Evolutionary conservation across 2,113 vertebrate genomes (phyloP).

Genomic region (Cinclus cinclus): DNA sequence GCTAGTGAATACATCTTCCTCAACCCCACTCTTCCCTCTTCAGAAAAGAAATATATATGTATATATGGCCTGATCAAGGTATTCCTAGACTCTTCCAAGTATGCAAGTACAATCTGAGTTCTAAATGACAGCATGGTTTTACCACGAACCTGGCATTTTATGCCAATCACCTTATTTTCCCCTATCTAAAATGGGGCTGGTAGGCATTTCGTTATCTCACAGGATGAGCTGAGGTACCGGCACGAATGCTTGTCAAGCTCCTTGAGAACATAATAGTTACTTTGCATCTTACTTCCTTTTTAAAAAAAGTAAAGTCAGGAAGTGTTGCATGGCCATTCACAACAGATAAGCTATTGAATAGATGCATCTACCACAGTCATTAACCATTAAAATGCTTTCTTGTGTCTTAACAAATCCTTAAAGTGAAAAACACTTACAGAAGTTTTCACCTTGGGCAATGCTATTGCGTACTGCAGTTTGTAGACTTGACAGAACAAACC

Average conservation of each 20-base stretch:
- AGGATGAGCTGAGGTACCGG: neutral
- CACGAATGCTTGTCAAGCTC: neutral
- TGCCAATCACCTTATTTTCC: neutral
- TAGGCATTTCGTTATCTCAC: neutral
- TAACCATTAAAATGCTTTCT: neutral
- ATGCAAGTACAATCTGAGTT: neutral
- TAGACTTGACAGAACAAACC: neutral
- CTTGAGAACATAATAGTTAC: slow-evolving; percentile 23
- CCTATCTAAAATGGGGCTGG: neutral
- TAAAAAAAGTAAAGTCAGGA: neutral
- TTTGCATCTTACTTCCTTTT: slow-evolving; percentile 48
- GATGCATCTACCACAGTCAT: neutral
- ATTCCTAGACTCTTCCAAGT: neutral
- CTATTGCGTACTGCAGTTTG: neutral
- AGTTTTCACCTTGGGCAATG: neutral
- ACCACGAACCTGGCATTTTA: neutral
- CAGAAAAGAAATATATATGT: neutral
- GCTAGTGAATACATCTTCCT: neutral
- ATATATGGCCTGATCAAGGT: neutral
- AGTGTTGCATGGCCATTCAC: neutral
- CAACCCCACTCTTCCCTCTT: neutral
- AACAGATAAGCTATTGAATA: slow-evolving; percentile 37
- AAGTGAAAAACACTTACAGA: neutral
- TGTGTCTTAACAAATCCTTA: neutral
- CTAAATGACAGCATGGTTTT: neutral